Evolutionary conservation across 2,888 invertebrate genomes (phyloP).

Genomic region (Epinotia ramella): DNA sequence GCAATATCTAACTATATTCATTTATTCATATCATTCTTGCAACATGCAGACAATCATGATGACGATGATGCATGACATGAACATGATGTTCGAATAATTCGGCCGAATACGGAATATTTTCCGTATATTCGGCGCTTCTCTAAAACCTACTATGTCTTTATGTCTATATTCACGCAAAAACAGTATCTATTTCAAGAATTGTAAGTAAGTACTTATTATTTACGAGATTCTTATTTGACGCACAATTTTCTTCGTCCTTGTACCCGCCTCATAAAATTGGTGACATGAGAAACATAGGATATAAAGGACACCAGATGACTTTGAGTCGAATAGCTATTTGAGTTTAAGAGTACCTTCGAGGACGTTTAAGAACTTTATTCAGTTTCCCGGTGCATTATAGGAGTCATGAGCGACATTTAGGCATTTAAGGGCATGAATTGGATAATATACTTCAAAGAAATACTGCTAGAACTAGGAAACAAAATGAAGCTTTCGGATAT

Average conservation of each 20-base stretch:
- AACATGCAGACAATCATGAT: too few relatives aligned
- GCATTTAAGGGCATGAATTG: neutral
- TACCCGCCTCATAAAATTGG: constrained; percentile 8
- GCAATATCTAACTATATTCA: too few relatives aligned
- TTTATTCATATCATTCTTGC: too few relatives aligned
- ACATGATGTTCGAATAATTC: too few relatives aligned
- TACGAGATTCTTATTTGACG: constrained; percentile 1
- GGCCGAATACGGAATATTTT: too few relatives aligned
- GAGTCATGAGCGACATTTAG: neutral
- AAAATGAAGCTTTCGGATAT: too few relatives aligned
- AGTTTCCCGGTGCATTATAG: neutral
- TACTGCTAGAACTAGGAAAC: too few relatives aligned
- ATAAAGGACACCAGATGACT: neutral
- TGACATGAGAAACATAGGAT: too few relatives aligned
- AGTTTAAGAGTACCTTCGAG: neutral
- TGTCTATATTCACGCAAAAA: neutral
- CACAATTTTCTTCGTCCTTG: constrained; percentile 13
- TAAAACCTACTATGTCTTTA: neutral
- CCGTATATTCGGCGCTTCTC: too few relatives aligned
- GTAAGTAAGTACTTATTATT: neutral
- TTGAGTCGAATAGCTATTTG: neutral
- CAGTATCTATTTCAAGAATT: neutral
- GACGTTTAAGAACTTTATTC: neutral
- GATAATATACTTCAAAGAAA: neutral
- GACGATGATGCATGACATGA: too few relatives aligned